Percentiles rank a stretch among this genome's conserved stretches.
These are phyloP conservation scores for Pecten maximus DNA, from an alignment of 2,888 invertebrate genomes.

Conservation along the genomic window DNA sequence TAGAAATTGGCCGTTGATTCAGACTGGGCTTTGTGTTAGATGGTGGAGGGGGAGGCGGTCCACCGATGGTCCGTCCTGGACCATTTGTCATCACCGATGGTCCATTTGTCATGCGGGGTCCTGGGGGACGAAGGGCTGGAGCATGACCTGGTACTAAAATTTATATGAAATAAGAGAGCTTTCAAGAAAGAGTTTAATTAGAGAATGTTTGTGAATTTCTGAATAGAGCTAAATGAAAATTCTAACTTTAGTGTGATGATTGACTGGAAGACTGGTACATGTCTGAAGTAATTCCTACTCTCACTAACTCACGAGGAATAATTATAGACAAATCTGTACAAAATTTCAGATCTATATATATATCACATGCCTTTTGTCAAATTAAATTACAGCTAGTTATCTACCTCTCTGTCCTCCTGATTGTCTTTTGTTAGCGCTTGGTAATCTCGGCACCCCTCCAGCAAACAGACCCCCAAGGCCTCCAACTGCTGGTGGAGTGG, in stretches of 20 bases:
- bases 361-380: too few relatives aligned
- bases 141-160: constrained; percentile 48
- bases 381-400: neutral
- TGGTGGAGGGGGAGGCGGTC: constrained; percentile 60
- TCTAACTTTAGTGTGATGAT: too few relatives aligned
- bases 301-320: too few relatives aligned
- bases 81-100: constrained; percentile 54
- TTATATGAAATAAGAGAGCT: too few relatives aligned
- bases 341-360: too few relatives aligned
- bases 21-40: constrained; percentile 72
- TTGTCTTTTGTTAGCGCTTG: constrained; percentile 62
- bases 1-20: neutral
- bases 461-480: constrained; percentile 90
- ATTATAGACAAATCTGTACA: too few relatives aligned
- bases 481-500: constrained; percentile 21
- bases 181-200: too few relatives aligned
- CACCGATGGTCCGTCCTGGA: constrained; percentile 3
- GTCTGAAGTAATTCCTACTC: too few relatives aligned
- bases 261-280: too few relatives aligned
- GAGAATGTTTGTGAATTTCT: too few relatives aligned
- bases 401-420: constrained; percentile 61
- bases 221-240: too few relatives aligned
- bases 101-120: constrained; percentile 54
- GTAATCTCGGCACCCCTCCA: constrained; percentile 91
- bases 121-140: constrained; percentile 59